Evolutionary conservation across 2,888 invertebrate species (phyloP), one percentile per base, ranked within the genome.

Genomic region (Phaonia tiefii): DNA sequence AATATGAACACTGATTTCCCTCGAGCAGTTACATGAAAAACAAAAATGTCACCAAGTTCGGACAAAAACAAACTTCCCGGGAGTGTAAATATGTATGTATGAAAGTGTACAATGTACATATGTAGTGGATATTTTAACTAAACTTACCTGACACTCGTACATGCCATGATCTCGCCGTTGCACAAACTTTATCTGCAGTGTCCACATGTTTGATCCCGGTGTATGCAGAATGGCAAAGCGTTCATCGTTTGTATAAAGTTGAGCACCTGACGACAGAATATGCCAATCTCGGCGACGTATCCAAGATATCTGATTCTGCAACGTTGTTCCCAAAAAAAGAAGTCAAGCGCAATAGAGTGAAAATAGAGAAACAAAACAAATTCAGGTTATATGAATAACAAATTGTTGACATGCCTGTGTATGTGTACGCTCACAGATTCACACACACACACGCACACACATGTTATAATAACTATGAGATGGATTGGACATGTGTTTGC

Each of bases 141-240:
- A 97, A 87, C 89, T 90, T 91, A 97, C 97, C 95, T 97, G 97
- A 91, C 97, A 97, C 91, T 97, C 97, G 92, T 98, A 98, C 82
- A 96, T 96, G 86, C 98, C 98, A 89, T 97, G 97, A 92, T 98
- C 97, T 88, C 97, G 93, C 88, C 96, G 96, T 91, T 97, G 97
- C 84, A 97, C 97, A 91, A 96, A 98, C 92, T 97, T 97, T 91
- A 98, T 97, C 92, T 97, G 97, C 85, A 98, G 92, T 69, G 96
- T 97, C 97, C 97, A 98, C 92, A 97, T 97, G 91, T 97, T 97
- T 39, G 96, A 95, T 71, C 96, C 96, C 89, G 97, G 96, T 84
- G 94, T 93, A 91, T 97, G 97, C 83, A 97, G 92, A 84, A 95
- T 94, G 92, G 92, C 92, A 90, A 96, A 96, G 86, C 96, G 93